Conservation (phyloP, 2,797 vertebrate genomes). For the Mionectes olivaceus region DNA sequence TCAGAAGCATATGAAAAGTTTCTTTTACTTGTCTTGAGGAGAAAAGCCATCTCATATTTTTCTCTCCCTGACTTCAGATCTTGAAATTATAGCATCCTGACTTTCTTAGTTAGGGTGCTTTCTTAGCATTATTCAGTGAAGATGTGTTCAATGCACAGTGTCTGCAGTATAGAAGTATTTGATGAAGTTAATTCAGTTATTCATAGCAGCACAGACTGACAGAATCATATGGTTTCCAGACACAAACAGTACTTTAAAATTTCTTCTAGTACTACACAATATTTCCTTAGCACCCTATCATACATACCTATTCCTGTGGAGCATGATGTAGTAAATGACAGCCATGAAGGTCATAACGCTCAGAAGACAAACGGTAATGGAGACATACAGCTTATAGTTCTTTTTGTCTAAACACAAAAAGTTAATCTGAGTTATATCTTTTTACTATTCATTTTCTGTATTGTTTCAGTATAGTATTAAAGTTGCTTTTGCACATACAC, state of each 20-base stretch:
- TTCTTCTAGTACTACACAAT: background rate
- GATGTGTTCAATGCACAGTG: background rate
- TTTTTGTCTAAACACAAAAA: conserved; percentile 11
- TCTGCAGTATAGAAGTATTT: background rate
- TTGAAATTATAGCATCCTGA: background rate
- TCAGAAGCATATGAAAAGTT: background rate
- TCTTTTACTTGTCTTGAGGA: background rate
- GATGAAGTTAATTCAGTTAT: background rate
- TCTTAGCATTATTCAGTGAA: background rate
- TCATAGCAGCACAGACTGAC: background rate
- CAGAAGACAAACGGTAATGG: background rate
- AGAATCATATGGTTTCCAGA: background rate
- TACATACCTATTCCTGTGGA: conserved; percentile 46
- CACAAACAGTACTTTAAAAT: background rate
- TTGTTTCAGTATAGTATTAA: background rate
- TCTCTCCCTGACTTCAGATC: background rate
- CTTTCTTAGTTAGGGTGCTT: background rate
- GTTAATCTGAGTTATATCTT: background rate
- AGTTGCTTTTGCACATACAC: background rate
- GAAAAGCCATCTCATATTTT: background rate
- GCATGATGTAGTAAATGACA: background rate
- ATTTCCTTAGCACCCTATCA: background rate
- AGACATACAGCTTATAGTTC: accelerated
- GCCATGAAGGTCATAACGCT: background rate
- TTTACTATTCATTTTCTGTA: background rate